Conservation (phyloP, 2,888 invertebrate genomes). For the Tryphoninae sp. region DNA sequence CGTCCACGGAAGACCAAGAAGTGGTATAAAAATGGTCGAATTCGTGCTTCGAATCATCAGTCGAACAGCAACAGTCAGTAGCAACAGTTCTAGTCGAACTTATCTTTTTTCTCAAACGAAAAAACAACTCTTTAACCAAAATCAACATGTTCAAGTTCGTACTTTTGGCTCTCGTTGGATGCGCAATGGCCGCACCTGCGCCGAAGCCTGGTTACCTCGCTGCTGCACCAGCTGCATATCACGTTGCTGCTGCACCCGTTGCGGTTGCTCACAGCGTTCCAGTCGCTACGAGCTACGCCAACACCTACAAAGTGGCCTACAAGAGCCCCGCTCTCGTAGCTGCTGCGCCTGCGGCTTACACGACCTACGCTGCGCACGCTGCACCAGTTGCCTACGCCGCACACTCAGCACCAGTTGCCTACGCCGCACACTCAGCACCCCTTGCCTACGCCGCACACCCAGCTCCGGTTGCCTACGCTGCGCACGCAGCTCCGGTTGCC, state of each 20-base stretch:
- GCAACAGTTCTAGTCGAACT: constrained; percentile 39
- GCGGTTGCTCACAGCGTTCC: constrained; percentile 82
- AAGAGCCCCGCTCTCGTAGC: constrained; percentile 69
- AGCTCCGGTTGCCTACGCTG: constrained; percentile 78
- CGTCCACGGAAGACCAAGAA: constrained; percentile 31
- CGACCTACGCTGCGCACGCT: constrained; percentile 65
- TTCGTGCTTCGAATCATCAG: constrained; percentile 62
- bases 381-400: constrained; percentile 79
- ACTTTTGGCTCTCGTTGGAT: constrained; percentile 72
- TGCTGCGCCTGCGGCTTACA: constrained; percentile 78
- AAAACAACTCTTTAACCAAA: constrained; percentile 9
- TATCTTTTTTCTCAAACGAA: constrained; percentile 12
- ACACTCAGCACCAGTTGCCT: constrained; percentile 74
- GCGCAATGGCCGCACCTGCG: constrained; percentile 80
- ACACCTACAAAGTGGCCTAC: constrained; percentile 84
- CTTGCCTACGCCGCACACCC: constrained; percentile 71
- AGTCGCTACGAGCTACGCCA: constrained; percentile 85
- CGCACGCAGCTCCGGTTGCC: constrained; percentile 72
- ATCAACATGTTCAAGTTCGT: constrained; percentile 70
- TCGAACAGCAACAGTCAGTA: constrained; percentile 63
- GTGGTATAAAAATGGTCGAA: constrained; percentile 70
- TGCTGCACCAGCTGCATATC: constrained; percentile 67
- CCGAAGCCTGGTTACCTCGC: constrained; percentile 68
- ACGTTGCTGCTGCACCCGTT: constrained; percentile 80
- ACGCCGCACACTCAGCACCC: constrained; percentile 72